phyloP scores from a whole-genome alignment of 64 coral and sea anemone genomes.

The Montipora efflorescens region DNA sequence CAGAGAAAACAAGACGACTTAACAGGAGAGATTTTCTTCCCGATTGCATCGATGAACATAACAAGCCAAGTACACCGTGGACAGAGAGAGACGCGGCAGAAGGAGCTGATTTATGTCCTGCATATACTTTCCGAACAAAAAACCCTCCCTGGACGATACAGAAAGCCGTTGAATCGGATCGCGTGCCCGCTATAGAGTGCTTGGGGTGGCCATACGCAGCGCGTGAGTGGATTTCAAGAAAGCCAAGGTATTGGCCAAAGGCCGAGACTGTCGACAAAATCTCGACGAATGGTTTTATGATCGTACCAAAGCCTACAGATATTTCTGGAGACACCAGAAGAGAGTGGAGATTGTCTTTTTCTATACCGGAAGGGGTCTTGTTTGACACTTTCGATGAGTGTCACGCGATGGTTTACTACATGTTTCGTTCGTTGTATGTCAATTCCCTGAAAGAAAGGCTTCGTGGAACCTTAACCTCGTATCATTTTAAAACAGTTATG shows the following conservation, averaged over 20 bases:
- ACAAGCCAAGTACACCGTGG: slow-evolving; percentile 5
- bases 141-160: not conserved
- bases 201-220: slow-evolving; percentile 1
- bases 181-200: slow-evolving; percentile 14
- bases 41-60: not conserved
- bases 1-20: not conserved
- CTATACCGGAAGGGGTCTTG: not conserved
- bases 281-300: not conserved
- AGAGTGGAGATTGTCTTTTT: slow-evolving; percentile 39
- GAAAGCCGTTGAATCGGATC: not conserved
- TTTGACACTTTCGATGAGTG: slow-evolving; percentile 1
- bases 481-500: slow-evolving; percentile 45
- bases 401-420: slow-evolving; percentile 21
- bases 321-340: not conserved
- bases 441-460: not conserved
- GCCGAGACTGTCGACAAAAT: not conserved
- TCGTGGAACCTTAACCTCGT: not conserved
- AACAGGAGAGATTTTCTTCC: slow-evolving; percentile 24
- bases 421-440: slow-evolving; percentile 26
- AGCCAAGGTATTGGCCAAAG: slow-evolving; percentile 28
- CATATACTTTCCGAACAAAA: not conserved
- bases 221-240: not conserved
- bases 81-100: not conserved
- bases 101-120: not conserved
- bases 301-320: slow-evolving; percentile 20